These are phyloP conservation scores for Drosophila prolongata DNA, from an alignment of 2,888 invertebrate species.

Conservation along the genomic window DNA sequence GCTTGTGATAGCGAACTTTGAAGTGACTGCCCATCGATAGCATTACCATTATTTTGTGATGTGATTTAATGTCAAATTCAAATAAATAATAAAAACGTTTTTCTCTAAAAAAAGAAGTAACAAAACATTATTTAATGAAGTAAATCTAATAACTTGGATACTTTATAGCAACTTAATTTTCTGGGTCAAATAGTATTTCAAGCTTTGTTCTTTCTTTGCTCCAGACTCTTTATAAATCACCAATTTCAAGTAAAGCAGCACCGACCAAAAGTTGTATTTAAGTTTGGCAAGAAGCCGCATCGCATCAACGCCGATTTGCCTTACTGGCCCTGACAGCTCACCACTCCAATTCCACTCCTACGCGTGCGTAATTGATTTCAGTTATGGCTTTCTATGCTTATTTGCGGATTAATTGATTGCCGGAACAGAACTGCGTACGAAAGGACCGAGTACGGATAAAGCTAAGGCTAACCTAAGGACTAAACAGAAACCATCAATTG, in stretches of 20 bases:
- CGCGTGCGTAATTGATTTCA: slow-evolving; percentile 38
- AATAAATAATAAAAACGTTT: neutral
- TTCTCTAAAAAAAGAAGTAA: neutral
- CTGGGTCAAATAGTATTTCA: too few relatives aligned
- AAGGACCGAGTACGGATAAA: slow-evolving; percentile 3
- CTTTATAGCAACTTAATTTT: neutral
- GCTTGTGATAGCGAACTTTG: neutral
- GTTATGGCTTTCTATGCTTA: slow-evolving; percentile 36
- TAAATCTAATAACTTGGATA: neutral
- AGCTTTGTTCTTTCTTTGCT: neutral
- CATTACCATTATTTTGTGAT: too few relatives aligned
- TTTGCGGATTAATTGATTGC: slow-evolving; percentile 37
- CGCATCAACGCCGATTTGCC: slow-evolving; percentile 35
- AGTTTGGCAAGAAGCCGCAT: slow-evolving; percentile 40
- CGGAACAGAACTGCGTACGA: neutral
- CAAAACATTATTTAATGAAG: neutral
- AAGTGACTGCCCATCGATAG: neutral
- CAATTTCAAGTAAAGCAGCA: slow-evolving; percentile 13
- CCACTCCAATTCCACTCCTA: slow-evolving; percentile 2
- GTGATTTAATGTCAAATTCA: neutral
- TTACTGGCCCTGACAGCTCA: slow-evolving; percentile 26
- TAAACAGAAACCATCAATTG: slow-evolving; percentile 63
- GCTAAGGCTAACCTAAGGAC: slow-evolving; percentile 63
- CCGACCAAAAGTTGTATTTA: slow-evolving; percentile 28
- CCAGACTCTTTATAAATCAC: slow-evolving; percentile 20